Conservation (phyloP, 2,888 invertebrate species). For the Pollenia amentaria region DNA sequence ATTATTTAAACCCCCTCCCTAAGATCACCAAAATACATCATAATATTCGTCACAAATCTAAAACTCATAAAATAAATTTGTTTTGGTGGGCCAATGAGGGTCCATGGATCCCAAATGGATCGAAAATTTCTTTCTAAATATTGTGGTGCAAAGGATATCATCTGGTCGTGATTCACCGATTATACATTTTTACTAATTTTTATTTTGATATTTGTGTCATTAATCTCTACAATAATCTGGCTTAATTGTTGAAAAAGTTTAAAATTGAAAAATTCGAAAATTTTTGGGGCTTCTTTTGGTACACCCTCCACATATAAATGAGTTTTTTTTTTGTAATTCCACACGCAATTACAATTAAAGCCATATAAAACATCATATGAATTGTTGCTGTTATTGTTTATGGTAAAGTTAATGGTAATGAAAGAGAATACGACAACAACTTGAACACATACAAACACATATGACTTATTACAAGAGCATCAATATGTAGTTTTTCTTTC, state of each 20-base stretch:
- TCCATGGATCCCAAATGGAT: no score
- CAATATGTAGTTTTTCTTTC: slow-evolving; percentile 5
- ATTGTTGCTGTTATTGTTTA: slow-evolving; percentile 25
- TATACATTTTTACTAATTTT: background rate
- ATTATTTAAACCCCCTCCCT: no score
- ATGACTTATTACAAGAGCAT: slow-evolving; percentile 1
- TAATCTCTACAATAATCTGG: background rate
- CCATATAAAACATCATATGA: slow-evolving; percentile 57
- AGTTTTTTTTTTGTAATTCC: slow-evolving; percentile 46
- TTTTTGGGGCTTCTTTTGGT: slow-evolving; percentile 13
- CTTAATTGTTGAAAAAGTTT: background rate
- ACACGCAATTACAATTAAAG: slow-evolving; percentile 69
- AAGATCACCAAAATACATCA: no score
- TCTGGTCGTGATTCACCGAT: background rate
- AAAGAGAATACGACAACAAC: slow-evolving; percentile 43
- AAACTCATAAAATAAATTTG: no score
- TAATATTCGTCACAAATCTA: no score
- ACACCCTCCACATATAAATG: slow-evolving; percentile 47
- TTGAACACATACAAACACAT: slow-evolving; percentile 5
- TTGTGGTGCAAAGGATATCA: no score
- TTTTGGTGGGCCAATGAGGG: no score
- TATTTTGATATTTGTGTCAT: slow-evolving; percentile 14
- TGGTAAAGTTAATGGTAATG: slow-evolving; percentile 22
- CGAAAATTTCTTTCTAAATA: no score
- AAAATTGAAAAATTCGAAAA: background rate